Percentiles rank a stretch among this genome's conserved stretches.
Evolutionary conservation across 1,140 invertebrate species (phyloP).

Genomic region (Drosophila nikananu): DNA sequence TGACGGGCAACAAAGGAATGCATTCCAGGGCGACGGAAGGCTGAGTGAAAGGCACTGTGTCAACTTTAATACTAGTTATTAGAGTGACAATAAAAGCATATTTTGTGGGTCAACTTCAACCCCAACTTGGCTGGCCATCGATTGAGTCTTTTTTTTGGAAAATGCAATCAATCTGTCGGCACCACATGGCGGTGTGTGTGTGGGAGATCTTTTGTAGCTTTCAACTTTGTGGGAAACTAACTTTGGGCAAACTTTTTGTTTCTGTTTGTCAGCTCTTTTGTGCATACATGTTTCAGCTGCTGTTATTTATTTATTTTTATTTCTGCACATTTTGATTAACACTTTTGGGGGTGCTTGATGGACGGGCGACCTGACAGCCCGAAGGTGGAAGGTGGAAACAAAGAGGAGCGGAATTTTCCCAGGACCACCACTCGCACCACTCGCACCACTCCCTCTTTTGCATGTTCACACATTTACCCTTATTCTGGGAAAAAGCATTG

Average conservation of each 20-base stretch:
- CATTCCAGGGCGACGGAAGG: neutral
- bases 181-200: slow-evolving; percentile 25
- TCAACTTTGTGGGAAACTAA: slow-evolving; percentile 13
- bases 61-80: no score
- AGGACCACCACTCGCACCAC: neutral
- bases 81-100: neutral
- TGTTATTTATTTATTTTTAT: neutral
- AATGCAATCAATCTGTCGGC: slow-evolving; percentile 10
- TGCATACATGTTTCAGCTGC: no score
- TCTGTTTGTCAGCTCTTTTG: neutral
- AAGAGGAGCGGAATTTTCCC: slow-evolving; percentile 17
- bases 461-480: slow-evolving; percentile 74
- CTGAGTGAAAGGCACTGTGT: no score
- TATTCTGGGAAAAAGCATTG: slow-evolving; percentile 25
- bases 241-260: neutral
- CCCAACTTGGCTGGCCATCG: neutral
- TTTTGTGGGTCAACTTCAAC: neutral
- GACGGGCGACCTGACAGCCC: slow-evolving; percentile 29
- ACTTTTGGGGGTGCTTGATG: slow-evolving; percentile 18
- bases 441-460: slow-evolving; percentile 15
- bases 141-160: neutral
- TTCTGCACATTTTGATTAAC: slow-evolving; percentile 30
- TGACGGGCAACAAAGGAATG: neutral
- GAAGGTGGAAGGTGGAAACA: no score
- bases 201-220: neutral